Evolutionary conservation across 2,113 vertebrate species (phyloP), one percentile per base, ranked within the genome.

Genomic region (Monopterus albus): DNA sequence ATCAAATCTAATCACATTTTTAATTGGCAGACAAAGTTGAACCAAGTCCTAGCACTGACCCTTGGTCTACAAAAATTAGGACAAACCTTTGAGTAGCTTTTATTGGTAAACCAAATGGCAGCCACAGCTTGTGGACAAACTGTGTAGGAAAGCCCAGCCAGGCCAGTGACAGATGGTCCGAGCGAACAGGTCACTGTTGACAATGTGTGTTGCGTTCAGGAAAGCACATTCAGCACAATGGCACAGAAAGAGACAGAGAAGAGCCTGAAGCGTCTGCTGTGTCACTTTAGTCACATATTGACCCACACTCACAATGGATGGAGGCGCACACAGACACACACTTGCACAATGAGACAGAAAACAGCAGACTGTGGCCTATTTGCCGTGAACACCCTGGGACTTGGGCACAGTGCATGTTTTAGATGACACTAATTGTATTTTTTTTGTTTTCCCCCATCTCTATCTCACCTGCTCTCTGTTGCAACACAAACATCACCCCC

Each of bases 121-220:
- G 71, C 69, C 63, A 66, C 86, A 87, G 87, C 85, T 87, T 86
- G 86, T 89, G 85, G 86, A 84, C 83, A 89, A 78, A 86, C 60
- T 78, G 81, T 56, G 81, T 42, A 72, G 75, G 79, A 75, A 87
- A 85, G 75, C 63, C 86, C 53, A 33, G 63, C 66, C 70, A 65
- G 73, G 79, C 76, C 72, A 33, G 71, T 21, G 78, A 80, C 91
- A 93, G 90, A 92, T 92, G 91, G 91, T 64, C 67, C 7, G 58
- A 68, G 79, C 28, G 72, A 84, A 67, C 62, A 38, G 72, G 70
- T 63, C 81, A 76, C 80, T 77, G 78, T 65, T 69, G 82, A 82
- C 79, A 80, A 52, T 55, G 86, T 70, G 82, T 61, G 74, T 65
- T 39, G 47, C 21, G 14, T 64, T 70, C 50, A 52, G 77, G 78